Evolutionary conservation across 2,113 vertebrate species (phyloP), one percentile per base, ranked within the genome.

Genomic region (Sphyrna mokarran): DNA sequence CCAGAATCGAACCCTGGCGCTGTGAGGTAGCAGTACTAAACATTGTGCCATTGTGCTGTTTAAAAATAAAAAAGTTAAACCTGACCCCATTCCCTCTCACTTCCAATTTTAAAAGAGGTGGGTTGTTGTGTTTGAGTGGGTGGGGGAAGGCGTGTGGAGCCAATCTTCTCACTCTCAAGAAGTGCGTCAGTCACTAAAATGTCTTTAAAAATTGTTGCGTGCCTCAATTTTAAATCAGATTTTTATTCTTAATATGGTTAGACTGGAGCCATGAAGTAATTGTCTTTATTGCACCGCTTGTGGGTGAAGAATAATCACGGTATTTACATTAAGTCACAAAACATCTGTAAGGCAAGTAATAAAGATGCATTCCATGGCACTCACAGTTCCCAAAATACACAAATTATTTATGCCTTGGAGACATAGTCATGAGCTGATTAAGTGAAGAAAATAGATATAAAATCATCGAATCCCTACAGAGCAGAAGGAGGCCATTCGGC

Each of bases 241-340:
- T 76, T 76, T 76, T 76, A 76, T 33, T 76, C 72, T 76, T 76
- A 76, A 33, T n/a, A 76, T 33, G 72, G 10, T 29, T 33, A 76
- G 2, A 9, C 33, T 76, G 72, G 72, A 76, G 26, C 72, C 33
- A 76, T 33, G 72, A 76, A 29, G 10, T 76, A n/a, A 33, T 5
- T 76, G 72, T 29, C 26, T 33, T 76, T 76, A 33, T 76, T 33
- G 72, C 26, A 76, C 29, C 13, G 26, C 72, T 76, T 76, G 72
- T 76, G 9, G 72, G 33, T 29, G 29, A 76, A 76, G 8, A 76
- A 76, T 29, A 10, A 76, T 76, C 9, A 33, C n/a, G 29, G 72
- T 29, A n/a, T 97, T 98, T 98, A 98, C 97, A 98, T 97, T 97
- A 97, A 97, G 76, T 97, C 97, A 97, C 97, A 95, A 95, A 96